Base-by-base conservation (phyloP, 2,888 invertebrate genomes). In the Aleiodes leptofemur region DNA sequence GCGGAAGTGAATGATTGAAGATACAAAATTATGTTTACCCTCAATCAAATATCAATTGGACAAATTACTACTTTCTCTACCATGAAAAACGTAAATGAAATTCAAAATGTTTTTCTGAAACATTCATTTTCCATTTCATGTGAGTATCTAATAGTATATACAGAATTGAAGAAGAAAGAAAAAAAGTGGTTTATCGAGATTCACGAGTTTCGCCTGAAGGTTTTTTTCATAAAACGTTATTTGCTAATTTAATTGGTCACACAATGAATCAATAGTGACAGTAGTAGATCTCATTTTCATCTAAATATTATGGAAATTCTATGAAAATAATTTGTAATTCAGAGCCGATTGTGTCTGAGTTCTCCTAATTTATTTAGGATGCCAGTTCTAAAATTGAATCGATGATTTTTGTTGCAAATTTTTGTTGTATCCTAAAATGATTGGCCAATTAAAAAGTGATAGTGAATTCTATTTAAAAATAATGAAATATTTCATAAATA, bases 51-150 rank as follows among this genome's bases (percentile, higher is more conserved):
- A 48, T 48, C 43, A 64, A 7, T 43, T 48, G 16, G 43, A 64
- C 43, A 64, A 43, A 64, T 64, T 64, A 23, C 43, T 23, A 48
- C 64, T 64, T 64, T 64, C 64, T 43, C 64, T 14, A 59, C 16
- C 64, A 64, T 64, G 48, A 8, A 16, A 61, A 23, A 64, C 48
- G 16, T 43, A 64, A 9, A 43, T 64, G 48, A 38, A 64, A 64
- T 64, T 43, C 48, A 16, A 16, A 64, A 11, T 64, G 64, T 64
- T 11, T 43, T 16, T 64, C 48, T 64, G 43, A 11, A 64, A 9
- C 14, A 23, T 43, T 64, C 11, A 43, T 64, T 64, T 64, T 64
- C 9, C 7, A n/a, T 48, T 43, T 48, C 48, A 64, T 64, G 9
- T 11, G 5, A 16, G 64, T 16, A 34, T 64, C 43, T 43, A 43